Percentiles rank a stretch among this genome's conserved stretches.
These are phyloP conservation scores for Paratilapia polleni DNA, from an alignment of 2,113 vertebrate genomes.

Conservation along the genomic window DNA sequence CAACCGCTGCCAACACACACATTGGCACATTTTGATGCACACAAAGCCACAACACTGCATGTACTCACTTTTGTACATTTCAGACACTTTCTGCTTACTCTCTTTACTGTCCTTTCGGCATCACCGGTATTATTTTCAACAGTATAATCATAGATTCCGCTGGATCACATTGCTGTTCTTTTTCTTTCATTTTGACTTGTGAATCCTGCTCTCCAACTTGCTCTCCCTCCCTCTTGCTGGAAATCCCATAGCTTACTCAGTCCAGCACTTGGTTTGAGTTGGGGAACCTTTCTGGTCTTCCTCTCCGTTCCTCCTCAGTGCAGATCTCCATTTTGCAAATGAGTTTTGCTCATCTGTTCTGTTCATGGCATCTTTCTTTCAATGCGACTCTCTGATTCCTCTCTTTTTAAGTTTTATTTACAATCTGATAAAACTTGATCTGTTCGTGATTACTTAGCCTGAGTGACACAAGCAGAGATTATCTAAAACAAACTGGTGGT, in stretches of 20 bases:
- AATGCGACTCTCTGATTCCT: neutral
- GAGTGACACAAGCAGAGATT: constrained; percentile 7
- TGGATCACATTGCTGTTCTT: constrained; percentile 41
- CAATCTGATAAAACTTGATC: neutral
- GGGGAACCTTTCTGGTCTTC: constrained; percentile 15
- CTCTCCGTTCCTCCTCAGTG: constrained; percentile 2
- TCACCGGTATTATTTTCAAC: constrained; percentile 8
- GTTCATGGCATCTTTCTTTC: neutral
- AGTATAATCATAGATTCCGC: constrained; percentile 31
- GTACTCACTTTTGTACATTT: neutral
- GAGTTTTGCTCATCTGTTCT: neutral
- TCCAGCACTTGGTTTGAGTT: constrained; percentile 56
- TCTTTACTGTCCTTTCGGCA: constrained; percentile 9
- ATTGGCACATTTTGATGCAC: constrained; percentile 25
- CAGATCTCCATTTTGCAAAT: constrained; percentile 13
- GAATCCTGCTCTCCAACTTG: neutral
- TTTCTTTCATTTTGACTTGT: constrained; percentile 18
- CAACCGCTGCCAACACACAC: constrained; percentile 57
- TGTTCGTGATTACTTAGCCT: constrained; percentile 4
- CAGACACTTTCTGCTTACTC: neutral
- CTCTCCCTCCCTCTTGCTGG: constrained; percentile 16
- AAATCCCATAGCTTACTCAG: constrained; percentile 23
- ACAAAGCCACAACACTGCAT: neutral
- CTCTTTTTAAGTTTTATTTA: neutral
- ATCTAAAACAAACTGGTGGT: constrained; percentile 26